A percentile compares a stretch with the other conserved stretches of the same genome.
These are phyloP conservation scores for Bellardia bayeri DNA, from an alignment of 2,888 invertebrate genomes.

Conservation along the genomic window DNA sequence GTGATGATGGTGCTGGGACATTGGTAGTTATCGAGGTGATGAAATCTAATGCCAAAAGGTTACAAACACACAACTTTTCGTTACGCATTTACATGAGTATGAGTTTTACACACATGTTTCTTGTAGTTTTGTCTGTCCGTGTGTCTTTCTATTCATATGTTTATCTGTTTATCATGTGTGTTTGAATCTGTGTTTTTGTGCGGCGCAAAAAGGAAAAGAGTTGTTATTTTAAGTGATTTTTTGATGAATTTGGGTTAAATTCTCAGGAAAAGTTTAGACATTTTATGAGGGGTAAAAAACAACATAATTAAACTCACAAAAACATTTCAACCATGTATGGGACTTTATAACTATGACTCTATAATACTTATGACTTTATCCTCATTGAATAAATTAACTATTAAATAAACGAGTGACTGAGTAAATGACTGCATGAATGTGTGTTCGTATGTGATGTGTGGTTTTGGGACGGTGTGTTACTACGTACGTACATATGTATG, in stretches of 20 bases:
- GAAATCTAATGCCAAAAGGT: conserved; percentile 73
- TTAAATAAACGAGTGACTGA: conserved; percentile 19
- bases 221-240: conserved; percentile 82
- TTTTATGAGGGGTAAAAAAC: conserved; percentile 70
- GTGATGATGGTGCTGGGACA: conserved; percentile 30
- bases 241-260: conserved; percentile 81
- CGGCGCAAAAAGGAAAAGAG: conserved; percentile 48
- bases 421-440: conserved; percentile 40
- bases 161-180: conserved; percentile 14
- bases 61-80: conserved; percentile 58
- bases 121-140: conserved; percentile 13
- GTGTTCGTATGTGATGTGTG: conserved; percentile 60
- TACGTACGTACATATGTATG: background rate
- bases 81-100: conserved; percentile 44
- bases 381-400: conserved; percentile 33
- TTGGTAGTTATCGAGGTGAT: conserved; percentile 57
- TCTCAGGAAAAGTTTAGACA: conserved; percentile 70
- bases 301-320: conserved; percentile 69
- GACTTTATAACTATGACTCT: conserved; percentile 60
- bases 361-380: conserved; percentile 23
- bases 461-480: conserved; percentile 10
- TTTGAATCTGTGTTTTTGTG: background rate
- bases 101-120: conserved; percentile 58
- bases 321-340: conserved; percentile 59
- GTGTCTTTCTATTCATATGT: background rate